Conservation (phyloP, 2,888 invertebrate genomes). For the Diachrysia chrysitis region DNA sequence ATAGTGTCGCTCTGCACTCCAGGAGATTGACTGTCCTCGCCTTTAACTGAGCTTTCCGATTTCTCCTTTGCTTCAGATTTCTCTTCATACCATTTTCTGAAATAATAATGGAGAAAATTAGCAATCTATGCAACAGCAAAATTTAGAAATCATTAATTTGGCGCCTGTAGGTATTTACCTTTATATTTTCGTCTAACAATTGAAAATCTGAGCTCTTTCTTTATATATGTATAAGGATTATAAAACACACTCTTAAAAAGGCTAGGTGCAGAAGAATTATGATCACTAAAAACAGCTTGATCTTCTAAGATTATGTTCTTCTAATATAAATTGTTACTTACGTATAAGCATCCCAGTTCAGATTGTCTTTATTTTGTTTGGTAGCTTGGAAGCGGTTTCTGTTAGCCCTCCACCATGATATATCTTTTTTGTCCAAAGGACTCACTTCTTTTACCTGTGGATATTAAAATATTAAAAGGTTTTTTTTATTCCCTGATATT, state of each 20-base stretch:
- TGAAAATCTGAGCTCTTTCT: too few species aligned
- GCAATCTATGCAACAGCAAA: too few species aligned
- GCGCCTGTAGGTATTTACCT: too few species aligned
- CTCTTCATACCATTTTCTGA: slow-evolving; percentile 44
- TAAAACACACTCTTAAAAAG: too few species aligned
- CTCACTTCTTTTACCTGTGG: slow-evolving; percentile 90
- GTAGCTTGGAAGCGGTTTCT: slow-evolving; percentile 59
- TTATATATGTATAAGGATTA: too few species aligned
- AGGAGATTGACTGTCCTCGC: slow-evolving; percentile 27
- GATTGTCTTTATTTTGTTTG: slow-evolving; percentile 42
- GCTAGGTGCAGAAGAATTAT: too few species aligned
- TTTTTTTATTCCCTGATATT: not conserved
- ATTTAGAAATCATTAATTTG: too few species aligned
- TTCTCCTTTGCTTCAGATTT: slow-evolving; percentile 20
- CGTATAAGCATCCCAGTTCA: slow-evolving; percentile 72
- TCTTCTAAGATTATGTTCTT: not conserved
- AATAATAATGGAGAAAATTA: not conserved
- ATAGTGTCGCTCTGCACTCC: slow-evolving; percentile 64
- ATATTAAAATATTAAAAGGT: not conserved
- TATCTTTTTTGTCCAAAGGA: slow-evolving; percentile 83
- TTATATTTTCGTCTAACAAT: too few species aligned
- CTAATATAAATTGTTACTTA: slow-evolving; percentile 38
- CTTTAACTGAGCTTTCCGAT: slow-evolving; percentile 10
- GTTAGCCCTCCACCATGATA: slow-evolving; percentile 75
- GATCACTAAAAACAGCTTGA: too few species aligned